phyloP scores from a whole-genome alignment of 2,888 invertebrate species.

The Lydus trimaculatus region DNA sequence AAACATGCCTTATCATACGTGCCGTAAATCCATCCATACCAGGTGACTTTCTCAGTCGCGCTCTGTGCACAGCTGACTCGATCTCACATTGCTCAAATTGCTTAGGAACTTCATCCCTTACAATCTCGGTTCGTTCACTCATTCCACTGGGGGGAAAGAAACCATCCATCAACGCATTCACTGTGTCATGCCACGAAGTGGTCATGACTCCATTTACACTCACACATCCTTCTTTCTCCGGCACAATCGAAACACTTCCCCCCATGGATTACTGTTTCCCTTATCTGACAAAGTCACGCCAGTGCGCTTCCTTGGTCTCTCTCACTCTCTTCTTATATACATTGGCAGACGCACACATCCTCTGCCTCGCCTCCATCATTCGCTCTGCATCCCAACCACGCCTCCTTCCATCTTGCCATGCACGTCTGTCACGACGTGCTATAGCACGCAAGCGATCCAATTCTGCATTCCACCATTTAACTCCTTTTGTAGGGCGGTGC shows the following conservation, averaged over 20 bases:
- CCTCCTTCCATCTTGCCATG: too few species aligned
- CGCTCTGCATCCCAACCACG: too few species aligned
- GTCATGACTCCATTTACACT: background rate
- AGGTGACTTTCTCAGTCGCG: conserved; percentile 14
- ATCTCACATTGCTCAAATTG: conserved; percentile 7
- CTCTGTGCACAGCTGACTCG: background rate
- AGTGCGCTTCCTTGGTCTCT: background rate
- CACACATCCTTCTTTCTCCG: background rate
- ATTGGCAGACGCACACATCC: background rate
- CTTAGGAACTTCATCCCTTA: background rate
- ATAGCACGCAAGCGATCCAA: background rate
- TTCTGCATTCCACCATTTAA: background rate
- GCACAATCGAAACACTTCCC: conserved; percentile 11
- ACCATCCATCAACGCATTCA: conserved; percentile 11
- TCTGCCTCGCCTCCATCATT: background rate
- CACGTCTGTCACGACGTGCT: background rate
- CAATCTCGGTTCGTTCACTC: background rate
- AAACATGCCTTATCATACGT: conserved; percentile 8
- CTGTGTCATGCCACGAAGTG: conserved; percentile 7
- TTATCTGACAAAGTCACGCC: background rate
- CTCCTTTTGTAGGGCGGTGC: background rate
- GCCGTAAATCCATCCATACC: conserved; percentile 20
- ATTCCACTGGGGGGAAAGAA: conserved; percentile 5
- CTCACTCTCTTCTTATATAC: background rate
- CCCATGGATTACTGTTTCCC: conserved; percentile 14